Base-by-base conservation (phyloP, 2,888 invertebrate genomes). In the Chydorus sphaericus region DNA sequence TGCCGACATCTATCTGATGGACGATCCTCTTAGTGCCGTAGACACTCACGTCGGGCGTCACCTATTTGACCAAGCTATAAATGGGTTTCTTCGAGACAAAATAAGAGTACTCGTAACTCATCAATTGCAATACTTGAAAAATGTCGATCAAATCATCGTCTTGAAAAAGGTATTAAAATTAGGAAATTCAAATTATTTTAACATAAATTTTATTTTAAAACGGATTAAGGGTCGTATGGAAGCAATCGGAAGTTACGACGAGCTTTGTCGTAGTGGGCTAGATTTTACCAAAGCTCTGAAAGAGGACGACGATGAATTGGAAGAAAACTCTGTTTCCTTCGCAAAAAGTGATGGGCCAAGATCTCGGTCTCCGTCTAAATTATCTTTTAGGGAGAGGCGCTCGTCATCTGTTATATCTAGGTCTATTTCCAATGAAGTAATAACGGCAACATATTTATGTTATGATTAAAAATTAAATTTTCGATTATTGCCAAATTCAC, bases 51-150 rank as follows among this genome's bases (percentile, higher is more conserved):
- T 75, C 10, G 69, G 71, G 8, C 62, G 68, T 39, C 69, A 71
- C 60, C 62, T 75, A 5, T 75, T 73, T 65, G 68, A 73, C 48
- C 67, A 71, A 55, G 68, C 70, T 55, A 67, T 72, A 36, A 62
- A 61, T 26, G 67, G 66, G 4, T 61, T 65, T 53, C 61, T 75
- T 54, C 63, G 66, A 52, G 64, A 68, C 29, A 70, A 70, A 52
- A 66, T 70, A 2, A 62, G 71, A 28, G 67, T 76, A 48, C 66
- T 76, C 28, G 74, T 74, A 4, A 90, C 89, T 1, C 88, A 91
- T 72, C 90, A 90, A 66, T 69, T 88, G 53, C 89, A 90, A 67
- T 87, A 84, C 62, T 71, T 85, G 8, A 79, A 79, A 62, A 73
- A 77, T 37, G 82, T 79, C 2, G 81, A 83, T 66, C 77, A 73